A percentile compares a stretch with the other conserved stretches of the same genome.
These are phyloP conservation scores for Ypsolopha scabrella DNA, from an alignment of 2,888 invertebrate genomes.

Conservation along the genomic window DNA sequence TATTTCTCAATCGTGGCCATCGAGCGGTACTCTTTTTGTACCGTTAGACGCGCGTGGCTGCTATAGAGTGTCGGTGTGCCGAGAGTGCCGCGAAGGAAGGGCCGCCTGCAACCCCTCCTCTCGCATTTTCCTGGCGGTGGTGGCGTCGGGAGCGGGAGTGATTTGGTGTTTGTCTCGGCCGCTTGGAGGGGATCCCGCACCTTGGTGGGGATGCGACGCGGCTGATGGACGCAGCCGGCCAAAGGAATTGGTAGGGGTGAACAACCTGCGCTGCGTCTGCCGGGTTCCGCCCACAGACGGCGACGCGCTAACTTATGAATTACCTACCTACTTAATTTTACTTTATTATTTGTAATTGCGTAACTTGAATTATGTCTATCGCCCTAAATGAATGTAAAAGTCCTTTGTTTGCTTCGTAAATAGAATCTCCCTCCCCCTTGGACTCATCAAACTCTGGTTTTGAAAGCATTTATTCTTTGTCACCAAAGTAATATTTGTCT, in stretches of 20 bases:
- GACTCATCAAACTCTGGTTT: too few relatives aligned
- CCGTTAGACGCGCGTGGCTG: slow-evolving; percentile 62
- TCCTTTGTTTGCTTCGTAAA: slow-evolving; percentile 30
- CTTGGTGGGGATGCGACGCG: slow-evolving; percentile 67
- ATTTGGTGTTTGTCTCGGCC: slow-evolving; percentile 47
- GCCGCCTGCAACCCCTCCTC: slow-evolving; percentile 61
- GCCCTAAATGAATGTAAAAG: slow-evolving; percentile 32
- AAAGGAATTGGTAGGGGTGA: slow-evolving; percentile 65
- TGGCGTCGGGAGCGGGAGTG: slow-evolving; percentile 68
- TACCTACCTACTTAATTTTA: slow-evolving; percentile 16
- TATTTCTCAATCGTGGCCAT: slow-evolving; percentile 34
- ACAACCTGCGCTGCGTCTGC: slow-evolving; percentile 43
- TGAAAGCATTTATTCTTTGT: too few relatives aligned
- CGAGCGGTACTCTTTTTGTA: slow-evolving; percentile 53
- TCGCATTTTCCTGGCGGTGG: slow-evolving; percentile 57
- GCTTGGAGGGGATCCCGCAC: slow-evolving; percentile 67
- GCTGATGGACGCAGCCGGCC: slow-evolving; percentile 45
- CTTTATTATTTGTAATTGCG: slow-evolving; percentile 34
- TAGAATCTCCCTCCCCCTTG: too few relatives aligned
- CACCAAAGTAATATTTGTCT: too few relatives aligned
- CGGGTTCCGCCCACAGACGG: slow-evolving; percentile 38
- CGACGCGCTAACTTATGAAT: slow-evolving; percentile 23
- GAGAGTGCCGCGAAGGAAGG: slow-evolving; percentile 43
- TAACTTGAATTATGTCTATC: slow-evolving; percentile 31
- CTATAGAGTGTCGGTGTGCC: slow-evolving; percentile 28